phyloP scores from a whole-genome alignment of 1,140 invertebrate genomes.

The Temnothorax longispinosus region DNA sequence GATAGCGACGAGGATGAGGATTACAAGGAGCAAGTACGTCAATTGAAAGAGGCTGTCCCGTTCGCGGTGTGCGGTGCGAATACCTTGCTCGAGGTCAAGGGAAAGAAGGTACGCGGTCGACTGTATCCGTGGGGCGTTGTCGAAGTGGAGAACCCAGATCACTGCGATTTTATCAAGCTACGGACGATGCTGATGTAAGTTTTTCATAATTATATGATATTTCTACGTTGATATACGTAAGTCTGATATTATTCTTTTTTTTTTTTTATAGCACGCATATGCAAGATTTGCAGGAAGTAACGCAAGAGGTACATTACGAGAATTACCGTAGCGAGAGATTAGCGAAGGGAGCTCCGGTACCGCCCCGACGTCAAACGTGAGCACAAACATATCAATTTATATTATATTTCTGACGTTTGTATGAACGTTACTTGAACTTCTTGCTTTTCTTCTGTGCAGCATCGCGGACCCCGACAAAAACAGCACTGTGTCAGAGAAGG shows the following conservation, averaged over 20 bases:
- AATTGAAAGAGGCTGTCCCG: constrained; percentile 96
- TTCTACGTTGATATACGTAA: neutral
- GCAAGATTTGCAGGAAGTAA: constrained; percentile 98
- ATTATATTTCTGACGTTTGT: neutral
- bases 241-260: neutral
- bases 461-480: constrained; percentile 81
- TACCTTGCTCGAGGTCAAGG: constrained; percentile 95
- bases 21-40: constrained; percentile 97
- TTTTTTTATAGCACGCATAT: constrained; percentile 93
- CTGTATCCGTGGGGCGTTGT: constrained; percentile 99
- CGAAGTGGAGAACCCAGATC: constrained; percentile 99
- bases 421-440: neutral
- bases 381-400: constrained; percentile 66
- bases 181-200: constrained; percentile 97
- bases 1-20: constrained; percentile 98
- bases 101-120: constrained; percentile 95
- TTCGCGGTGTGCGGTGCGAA: constrained; percentile 99
- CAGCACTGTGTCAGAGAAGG: constrained; percentile 89
- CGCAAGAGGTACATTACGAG: constrained; percentile 98
- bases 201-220: constrained; percentile 6
- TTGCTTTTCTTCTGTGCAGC: constrained; percentile 53
- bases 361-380: constrained; percentile 90
- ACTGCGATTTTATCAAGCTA: constrained; percentile 99
- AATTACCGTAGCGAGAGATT: constrained; percentile 96
- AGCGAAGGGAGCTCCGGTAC: constrained; percentile 92